phyloP scores from a whole-genome alignment of 2,797 vertebrate genomes.

The Acipenser transmontanus region DNA sequence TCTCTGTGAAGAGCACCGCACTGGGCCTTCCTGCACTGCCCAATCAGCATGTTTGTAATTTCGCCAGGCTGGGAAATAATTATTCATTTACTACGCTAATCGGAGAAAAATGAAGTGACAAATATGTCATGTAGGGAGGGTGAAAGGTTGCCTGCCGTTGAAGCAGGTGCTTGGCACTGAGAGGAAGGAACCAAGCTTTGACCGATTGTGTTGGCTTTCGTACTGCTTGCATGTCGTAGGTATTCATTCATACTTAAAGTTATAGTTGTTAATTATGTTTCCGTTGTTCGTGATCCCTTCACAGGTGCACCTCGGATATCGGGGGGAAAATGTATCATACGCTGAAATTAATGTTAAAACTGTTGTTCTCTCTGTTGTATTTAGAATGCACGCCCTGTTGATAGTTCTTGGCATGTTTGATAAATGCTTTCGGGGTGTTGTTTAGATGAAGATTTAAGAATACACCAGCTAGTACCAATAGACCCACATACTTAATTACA shows the following conservation, averaged over 20 bases:
- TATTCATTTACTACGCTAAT: constrained; percentile 57
- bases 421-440: too few species aligned
- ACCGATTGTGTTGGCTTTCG: constrained; percentile 37
- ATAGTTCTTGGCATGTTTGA: too few species aligned
- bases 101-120: constrained; percentile 46
- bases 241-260: constrained; percentile 16
- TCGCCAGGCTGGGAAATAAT: constrained; percentile 58
- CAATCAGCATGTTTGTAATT: constrained; percentile 62
- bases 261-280: constrained; percentile 15
- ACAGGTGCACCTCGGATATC: not conserved
- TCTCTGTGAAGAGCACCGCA: constrained; percentile 49
- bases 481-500: too few species aligned
- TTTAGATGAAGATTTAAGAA: too few species aligned
- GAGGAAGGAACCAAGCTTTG: constrained; percentile 34
- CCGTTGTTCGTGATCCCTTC: constrained; percentile 16
- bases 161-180: constrained; percentile 36
- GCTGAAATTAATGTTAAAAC: too few species aligned
- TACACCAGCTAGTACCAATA: too few species aligned
- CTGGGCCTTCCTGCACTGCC: constrained; percentile 46
- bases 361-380: too few species aligned
- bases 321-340: too few species aligned
- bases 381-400: too few species aligned
- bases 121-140: constrained; percentile 32
- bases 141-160: constrained; percentile 17
- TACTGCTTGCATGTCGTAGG: constrained; percentile 25